These are phyloP conservation scores for Tetrapedia diversipes DNA, from an alignment of 2,888 invertebrate genomes.

Conservation along the genomic window DNA sequence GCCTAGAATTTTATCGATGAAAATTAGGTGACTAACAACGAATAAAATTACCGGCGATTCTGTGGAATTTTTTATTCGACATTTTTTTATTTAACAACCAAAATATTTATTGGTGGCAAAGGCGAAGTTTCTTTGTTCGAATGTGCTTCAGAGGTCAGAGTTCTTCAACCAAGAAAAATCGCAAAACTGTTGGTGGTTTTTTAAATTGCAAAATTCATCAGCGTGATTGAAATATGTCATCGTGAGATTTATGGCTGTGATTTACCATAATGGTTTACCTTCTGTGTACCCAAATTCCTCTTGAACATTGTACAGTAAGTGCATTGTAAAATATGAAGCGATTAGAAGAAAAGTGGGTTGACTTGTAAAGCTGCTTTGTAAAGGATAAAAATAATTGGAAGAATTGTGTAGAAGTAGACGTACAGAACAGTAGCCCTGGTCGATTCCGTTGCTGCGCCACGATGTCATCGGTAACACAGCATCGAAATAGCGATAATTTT, in stretches of 20 bases:
- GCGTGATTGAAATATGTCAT: slow-evolving; percentile 20
- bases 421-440: neutral
- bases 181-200: neutral
- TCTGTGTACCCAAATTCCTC: neutral
- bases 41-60: neutral
- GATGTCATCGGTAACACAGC: slow-evolving; percentile 43
- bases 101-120: too few species aligned
- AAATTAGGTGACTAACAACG: neutral
- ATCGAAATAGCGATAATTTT: slow-evolving; percentile 44
- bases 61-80: neutral
- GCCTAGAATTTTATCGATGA: neutral
- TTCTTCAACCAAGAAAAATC: slow-evolving; percentile 17
- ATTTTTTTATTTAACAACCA: too few species aligned
- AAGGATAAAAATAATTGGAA: neutral
- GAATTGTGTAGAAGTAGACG: neutral
- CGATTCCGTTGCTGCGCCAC: slow-evolving; percentile 24
- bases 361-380: neutral
- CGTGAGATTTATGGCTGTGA: slow-evolving; percentile 21
- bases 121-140: slow-evolving; percentile 23
- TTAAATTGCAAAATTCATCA: neutral
- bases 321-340: neutral
- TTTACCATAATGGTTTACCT: too few species aligned
- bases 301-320: neutral
- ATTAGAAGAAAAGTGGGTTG: neutral
- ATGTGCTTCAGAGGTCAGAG: neutral